Evolutionary conservation across 1,140 invertebrate species (phyloP), one percentile per base, ranked within the genome.

Genomic region (Diploscapter pachys): DNA sequence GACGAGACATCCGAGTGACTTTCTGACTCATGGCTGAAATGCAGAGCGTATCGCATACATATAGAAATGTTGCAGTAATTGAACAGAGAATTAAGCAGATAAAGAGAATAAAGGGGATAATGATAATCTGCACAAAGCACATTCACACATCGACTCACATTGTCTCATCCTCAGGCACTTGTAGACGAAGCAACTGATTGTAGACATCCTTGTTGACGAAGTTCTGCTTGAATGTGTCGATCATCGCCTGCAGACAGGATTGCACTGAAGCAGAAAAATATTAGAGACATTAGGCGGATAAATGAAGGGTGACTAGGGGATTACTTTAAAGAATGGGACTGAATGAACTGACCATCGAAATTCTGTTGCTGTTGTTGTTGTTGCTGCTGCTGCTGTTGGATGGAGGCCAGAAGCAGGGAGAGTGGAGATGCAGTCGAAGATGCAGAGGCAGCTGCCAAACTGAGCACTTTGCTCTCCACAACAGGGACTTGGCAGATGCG

Each of bases 401-500:
- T 50, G 49, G 57, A 55, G 66, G n/a, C n/a, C 66, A 68, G 53
- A 54, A 68, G 66, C 5, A 55, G 66, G 50, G 53, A 55, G 5
- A 55, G 53, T 55, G 53, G 52, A 65, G 51, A 8, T 31, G 63
- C 8, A 65, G 63, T 31, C 9, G 51, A 31, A 31, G 31, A 31
- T 31, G 31, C 31, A 31, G 31, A 31, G 31, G 31, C 31, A 31
- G 31, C 31, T 31, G 31, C 31, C 31, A 31, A 31, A 31, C 31
- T 59, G 48, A 73, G 55, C 57, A 72, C 50, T 61, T 61, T 56
- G 8, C 57, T 61, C 57, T 81, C 78, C 9, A 83, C 56, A 9
- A 64, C 66, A 11, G 80, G 62, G 9, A 83, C 56, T 55, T 78
- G 75, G 48, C 67, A 75, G 51, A 81, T 50, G 69, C 79, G 75